A percentile compares a stretch with the other conserved stretches of the same genome.
Conservation (phyloP, 2,888 invertebrate species). For the Hirudinaria manillensis region DNA sequence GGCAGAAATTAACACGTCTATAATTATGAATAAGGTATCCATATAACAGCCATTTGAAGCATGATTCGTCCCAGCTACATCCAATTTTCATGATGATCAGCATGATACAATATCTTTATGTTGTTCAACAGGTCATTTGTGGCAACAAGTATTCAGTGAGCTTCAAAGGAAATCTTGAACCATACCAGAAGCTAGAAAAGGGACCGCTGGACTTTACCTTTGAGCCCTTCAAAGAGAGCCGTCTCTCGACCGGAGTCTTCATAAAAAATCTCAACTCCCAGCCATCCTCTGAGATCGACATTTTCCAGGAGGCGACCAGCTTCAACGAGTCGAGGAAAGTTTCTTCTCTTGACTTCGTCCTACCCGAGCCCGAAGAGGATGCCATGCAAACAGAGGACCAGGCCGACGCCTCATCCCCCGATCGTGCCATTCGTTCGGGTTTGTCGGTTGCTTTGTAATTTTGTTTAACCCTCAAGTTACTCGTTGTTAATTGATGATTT, state of each 20-base stretch:
- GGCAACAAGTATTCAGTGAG: constrained; percentile 22
- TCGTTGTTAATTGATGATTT: too few relatives aligned
- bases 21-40: too few relatives aligned
- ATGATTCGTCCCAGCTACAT: too few relatives aligned
- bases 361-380: not conserved
- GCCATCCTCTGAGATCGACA: not conserved
- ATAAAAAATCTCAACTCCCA: constrained; percentile 12
- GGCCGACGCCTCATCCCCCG: not conserved
- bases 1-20: too few relatives aligned
- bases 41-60: too few relatives aligned
- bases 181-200: constrained; percentile 14
- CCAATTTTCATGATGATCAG: too few relatives aligned
- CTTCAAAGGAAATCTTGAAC: constrained; percentile 11
- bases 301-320: not conserved
- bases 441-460: too few relatives aligned
- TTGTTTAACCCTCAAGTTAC: too few relatives aligned
- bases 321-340: not conserved
- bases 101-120: too few relatives aligned
- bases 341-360: constrained; percentile 1
- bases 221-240: constrained; percentile 25
- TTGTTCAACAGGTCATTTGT: not conserved
- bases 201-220: constrained; percentile 5
- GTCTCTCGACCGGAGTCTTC: constrained; percentile 11
- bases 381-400: not conserved
- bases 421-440: too few relatives aligned